Percentiles rank a stretch among this genome's conserved stretches.
Conservation (phyloP, 2,113 vertebrate species). For the Corythaeola cristata region DNA sequence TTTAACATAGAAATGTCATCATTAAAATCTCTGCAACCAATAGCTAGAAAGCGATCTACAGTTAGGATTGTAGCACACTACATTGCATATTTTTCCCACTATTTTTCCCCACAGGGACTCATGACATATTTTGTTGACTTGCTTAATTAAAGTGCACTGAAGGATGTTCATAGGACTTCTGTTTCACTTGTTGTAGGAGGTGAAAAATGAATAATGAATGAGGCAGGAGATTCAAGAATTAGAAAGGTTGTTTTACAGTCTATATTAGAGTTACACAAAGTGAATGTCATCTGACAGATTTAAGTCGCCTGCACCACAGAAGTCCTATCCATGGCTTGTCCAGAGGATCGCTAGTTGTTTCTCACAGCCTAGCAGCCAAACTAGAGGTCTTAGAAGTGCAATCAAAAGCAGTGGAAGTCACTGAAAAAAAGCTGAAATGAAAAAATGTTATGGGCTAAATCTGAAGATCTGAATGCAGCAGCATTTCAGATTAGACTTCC, state of each 20-base stretch:
- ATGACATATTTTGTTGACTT: not conserved
- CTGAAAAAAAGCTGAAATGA: not conserved
- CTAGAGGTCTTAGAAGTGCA: not conserved
- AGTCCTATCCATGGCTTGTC: not conserved
- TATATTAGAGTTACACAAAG: not conserved
- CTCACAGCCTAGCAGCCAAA: not conserved
- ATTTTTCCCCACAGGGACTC: not conserved
- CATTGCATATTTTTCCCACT: not conserved
- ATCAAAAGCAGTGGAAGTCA: not conserved
- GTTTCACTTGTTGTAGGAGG: not conserved
- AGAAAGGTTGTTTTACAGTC: not conserved
- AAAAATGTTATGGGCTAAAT: not conserved
- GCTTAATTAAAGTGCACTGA: not conserved
- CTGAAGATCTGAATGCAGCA: not conserved
- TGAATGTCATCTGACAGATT: not conserved
- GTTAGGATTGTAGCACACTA: not conserved
- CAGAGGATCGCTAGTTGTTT: not conserved
- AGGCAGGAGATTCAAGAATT: not conserved
- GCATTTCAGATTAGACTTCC: not conserved
- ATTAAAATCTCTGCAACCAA: not conserved
- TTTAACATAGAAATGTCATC: not conserved
- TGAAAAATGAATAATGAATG: constrained; percentile 11
- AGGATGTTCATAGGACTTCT: not conserved
- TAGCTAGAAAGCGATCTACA: not conserved
- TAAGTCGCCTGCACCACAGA: not conserved